phyloP scores from a whole-genome alignment of 2,888 invertebrate genomes.

The Rhagonycha lutea region DNA sequence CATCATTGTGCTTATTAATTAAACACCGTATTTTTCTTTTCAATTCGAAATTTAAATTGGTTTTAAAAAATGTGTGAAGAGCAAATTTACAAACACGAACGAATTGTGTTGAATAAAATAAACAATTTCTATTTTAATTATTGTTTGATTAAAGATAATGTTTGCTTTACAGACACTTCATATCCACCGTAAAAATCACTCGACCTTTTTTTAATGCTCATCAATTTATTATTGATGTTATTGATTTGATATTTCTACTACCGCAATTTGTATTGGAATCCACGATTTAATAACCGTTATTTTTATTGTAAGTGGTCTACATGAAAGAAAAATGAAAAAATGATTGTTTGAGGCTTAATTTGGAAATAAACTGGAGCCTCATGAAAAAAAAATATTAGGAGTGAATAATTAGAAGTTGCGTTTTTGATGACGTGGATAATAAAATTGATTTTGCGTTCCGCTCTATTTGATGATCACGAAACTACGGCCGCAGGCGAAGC shows the following conservation, averaged over 20 bases:
- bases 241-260: constrained; percentile 6
- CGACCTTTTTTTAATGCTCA: neutral
- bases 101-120: neutral
- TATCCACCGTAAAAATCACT: neutral
- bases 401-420: neutral
- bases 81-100: neutral
- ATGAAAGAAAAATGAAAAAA: neutral
- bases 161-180: neutral
- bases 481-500: constrained; percentile 32
- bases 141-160: neutral
- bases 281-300: constrained; percentile 8
- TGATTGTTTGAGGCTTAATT: neutral
- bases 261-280: neutral
- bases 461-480: constrained; percentile 30
- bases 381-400: neutral
- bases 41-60: neutral
- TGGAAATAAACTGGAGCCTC: neutral
- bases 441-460: constrained; percentile 19
- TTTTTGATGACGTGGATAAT: neutral
- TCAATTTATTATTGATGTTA: constrained; percentile 5
- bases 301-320: constrained; percentile 5
- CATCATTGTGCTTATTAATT: neutral
- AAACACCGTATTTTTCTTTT: neutral
- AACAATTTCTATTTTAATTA: neutral
- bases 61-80: neutral